phyloP scores from a whole-genome alignment of 2,113 vertebrate species.

The Hemiprocne comata region DNA sequence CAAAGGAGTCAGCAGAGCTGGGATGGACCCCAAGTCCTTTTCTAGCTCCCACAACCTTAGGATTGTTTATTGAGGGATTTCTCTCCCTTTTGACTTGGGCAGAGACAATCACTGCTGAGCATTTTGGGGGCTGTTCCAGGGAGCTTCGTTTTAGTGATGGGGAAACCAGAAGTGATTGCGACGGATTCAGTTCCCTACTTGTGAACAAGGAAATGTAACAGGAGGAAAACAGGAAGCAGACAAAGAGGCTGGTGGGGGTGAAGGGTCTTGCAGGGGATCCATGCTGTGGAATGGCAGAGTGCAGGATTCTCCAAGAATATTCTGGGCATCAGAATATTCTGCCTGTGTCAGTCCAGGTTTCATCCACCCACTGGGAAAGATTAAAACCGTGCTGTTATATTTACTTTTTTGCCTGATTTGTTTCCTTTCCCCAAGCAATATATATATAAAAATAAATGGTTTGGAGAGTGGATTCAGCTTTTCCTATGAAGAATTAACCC shows the following conservation, averaged over 20 bases:
- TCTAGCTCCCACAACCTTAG: not conserved
- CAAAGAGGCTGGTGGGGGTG: not conserved
- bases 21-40: not conserved
- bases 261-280: not conserved
- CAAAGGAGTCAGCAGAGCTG: not conserved
- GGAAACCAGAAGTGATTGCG: not conserved
- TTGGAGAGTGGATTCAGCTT: not conserved
- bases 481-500: not conserved
- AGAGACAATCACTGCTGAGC: not conserved
- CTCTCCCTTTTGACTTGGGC: not conserved
- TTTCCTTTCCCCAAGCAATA: not conserved
- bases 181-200: not conserved
- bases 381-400: rapidly evolving
- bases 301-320: not conserved
- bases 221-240: not conserved
- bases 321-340: not conserved
- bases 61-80: not conserved
- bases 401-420: not conserved
- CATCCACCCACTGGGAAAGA: not conserved
- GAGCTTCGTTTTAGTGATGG: not conserved
- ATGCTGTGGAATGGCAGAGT: not conserved
- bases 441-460: not conserved
- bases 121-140: not conserved
- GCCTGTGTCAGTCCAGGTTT: not conserved
- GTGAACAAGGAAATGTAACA: not conserved